These are phyloP conservation scores for Drosophila kokeensis DNA, from an alignment of 2,888 invertebrate species.

Conservation along the genomic window DNA sequence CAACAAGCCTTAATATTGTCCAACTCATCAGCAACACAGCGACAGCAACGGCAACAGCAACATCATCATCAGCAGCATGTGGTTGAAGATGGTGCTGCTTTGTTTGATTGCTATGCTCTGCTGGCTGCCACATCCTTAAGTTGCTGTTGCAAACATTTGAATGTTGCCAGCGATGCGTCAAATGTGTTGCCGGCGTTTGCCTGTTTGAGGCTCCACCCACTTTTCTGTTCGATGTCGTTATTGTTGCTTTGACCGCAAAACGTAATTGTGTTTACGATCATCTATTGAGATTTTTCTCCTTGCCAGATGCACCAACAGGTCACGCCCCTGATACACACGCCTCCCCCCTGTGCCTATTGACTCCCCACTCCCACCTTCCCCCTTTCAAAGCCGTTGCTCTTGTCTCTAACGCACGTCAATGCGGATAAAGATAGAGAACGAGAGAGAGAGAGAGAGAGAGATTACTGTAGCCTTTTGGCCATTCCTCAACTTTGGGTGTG, in stretches of 20 bases:
- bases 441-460: slow-evolving; percentile 17
- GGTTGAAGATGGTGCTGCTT: slow-evolving; percentile 43
- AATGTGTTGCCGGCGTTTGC: slow-evolving; percentile 65
- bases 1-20: slow-evolving; percentile 61
- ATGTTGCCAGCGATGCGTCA: slow-evolving; percentile 72
- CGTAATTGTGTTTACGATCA: slow-evolving; percentile 77
- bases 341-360: slow-evolving; percentile 36
- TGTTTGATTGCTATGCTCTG: slow-evolving; percentile 47
- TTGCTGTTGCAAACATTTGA: slow-evolving; percentile 63
- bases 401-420: slow-evolving; percentile 76
- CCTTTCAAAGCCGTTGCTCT: slow-evolving; percentile 10
- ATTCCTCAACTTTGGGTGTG: slow-evolving; percentile 52
- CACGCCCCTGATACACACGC: slow-evolving; percentile 62
- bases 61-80: slow-evolving; percentile 40
- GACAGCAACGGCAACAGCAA: slow-evolving; percentile 26
- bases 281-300: slow-evolving; percentile 68
- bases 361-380: slow-evolving; percentile 22
- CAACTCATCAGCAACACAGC: slow-evolving; percentile 52
- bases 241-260: slow-evolving; percentile 54
- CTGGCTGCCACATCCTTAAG: slow-evolving; percentile 59
- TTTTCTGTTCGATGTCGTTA: slow-evolving; percentile 30
- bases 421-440: neutral
- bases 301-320: slow-evolving; percentile 51
- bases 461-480: slow-evolving; percentile 36
- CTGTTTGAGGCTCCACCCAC: slow-evolving; percentile 61